Evolutionary conservation across 2,113 vertebrate genomes (phyloP).

Genomic region (Galbula dea): DNA sequence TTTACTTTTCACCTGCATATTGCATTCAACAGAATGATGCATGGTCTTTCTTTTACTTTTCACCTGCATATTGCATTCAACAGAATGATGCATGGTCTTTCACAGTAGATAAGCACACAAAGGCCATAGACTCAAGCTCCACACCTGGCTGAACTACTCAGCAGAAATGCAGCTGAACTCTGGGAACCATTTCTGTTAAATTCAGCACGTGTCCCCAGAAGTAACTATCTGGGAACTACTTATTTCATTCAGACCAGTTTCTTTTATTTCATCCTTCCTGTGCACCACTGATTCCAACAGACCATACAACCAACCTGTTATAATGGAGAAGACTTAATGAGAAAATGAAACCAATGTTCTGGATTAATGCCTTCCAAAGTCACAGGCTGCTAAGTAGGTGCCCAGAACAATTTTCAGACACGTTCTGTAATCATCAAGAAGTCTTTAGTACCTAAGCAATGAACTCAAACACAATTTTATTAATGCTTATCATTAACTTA

Average conservation of each 20-base stretch:
- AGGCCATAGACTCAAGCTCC: background rate
- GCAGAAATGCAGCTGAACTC: background rate
- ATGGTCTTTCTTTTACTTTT: background rate
- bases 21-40: background rate
- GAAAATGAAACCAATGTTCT: conserved; percentile 29
- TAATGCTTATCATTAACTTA: conserved; percentile 39
- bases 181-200: background rate
- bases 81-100: background rate
- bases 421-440: conserved; percentile 23
- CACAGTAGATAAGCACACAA: background rate
- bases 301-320: background rate
- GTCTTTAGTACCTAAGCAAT: conserved; percentile 33
- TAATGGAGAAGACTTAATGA: conserved; percentile 14
- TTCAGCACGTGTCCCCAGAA: background rate
- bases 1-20: too few relatives aligned
- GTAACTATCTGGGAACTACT: background rate
- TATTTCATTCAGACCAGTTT: conserved; percentile 6
- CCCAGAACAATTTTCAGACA: conserved; percentile 27
- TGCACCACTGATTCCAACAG: background rate
- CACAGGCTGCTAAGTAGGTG: conserved; percentile 17
- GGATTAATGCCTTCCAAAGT: conserved; percentile 46
- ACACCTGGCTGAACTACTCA: conserved; percentile 20
- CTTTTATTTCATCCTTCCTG: background rate
- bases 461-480: conserved; percentile 14
- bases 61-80: background rate